Conservation (phyloP, 2,113 vertebrate genomes). For the Ancistrus triradiatus region DNA sequence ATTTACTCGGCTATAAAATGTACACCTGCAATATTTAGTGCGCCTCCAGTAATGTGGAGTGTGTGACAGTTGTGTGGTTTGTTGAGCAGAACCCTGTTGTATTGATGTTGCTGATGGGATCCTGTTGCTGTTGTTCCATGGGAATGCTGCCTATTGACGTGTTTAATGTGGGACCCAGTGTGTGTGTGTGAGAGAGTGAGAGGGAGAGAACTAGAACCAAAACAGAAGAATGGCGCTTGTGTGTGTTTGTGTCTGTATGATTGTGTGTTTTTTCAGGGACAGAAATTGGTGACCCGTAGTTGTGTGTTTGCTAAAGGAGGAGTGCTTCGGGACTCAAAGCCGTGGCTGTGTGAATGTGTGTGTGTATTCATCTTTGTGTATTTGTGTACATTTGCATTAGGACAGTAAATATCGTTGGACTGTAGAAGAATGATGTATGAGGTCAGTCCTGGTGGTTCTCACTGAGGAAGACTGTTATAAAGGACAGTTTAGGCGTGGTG, state of each 20-base stretch:
- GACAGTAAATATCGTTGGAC: not conserved
- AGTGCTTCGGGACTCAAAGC: not conserved
- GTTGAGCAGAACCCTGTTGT: too few relatives aligned
- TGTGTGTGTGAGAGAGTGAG: not conserved
- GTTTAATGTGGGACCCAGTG: not conserved
- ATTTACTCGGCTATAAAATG: too few relatives aligned
- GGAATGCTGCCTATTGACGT: conserved; percentile 5
- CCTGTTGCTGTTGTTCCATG: not conserved
- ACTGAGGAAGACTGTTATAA: not conserved
- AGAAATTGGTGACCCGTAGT: conserved; percentile 30
- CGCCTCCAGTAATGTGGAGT: too few relatives aligned
- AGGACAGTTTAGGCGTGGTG: too few relatives aligned
- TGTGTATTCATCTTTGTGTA: not conserved
- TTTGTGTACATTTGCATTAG: conserved; percentile 16
- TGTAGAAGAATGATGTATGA: not conserved
- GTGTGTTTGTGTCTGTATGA: conserved; percentile 21
- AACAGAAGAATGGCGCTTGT: conserved; percentile 29
- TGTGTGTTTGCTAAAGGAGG: conserved; percentile 31
- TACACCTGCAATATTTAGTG: too few relatives aligned
- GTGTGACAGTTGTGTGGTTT: too few relatives aligned
- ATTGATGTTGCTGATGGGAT: not conserved
- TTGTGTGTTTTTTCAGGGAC: conserved; percentile 24
- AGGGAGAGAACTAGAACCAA: conserved; percentile 16
- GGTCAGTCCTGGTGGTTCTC: not conserved
- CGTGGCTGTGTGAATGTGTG: not conserved